Evolutionary conservation across 2,888 invertebrate species (phyloP).

Genomic region (Acrobasis repandana): DNA sequence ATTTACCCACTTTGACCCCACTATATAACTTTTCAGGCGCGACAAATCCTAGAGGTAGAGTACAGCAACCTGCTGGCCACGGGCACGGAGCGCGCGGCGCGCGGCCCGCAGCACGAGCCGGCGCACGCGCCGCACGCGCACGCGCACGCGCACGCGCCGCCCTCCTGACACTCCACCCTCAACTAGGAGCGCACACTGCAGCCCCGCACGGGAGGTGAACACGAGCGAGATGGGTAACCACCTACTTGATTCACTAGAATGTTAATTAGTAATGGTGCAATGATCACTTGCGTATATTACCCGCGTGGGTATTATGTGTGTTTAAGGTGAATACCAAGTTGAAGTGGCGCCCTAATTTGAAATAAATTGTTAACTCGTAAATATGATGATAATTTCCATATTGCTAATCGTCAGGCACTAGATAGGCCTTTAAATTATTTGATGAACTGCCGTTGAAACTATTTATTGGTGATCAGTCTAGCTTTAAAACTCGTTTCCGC

Average conservation of each 20-base stretch:
- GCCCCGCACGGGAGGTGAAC: background rate
- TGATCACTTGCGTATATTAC: background rate
- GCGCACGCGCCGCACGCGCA: constrained; percentile 50
- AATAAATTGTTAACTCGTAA: too few relatives aligned
- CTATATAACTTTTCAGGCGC: constrained; percentile 85
- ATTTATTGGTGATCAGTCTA: too few relatives aligned
- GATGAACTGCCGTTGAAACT: too few relatives aligned
- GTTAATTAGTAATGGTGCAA: background rate
- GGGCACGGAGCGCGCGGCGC: constrained; percentile 91
- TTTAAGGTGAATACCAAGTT: too few relatives aligned
- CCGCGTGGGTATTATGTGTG: too few relatives aligned
- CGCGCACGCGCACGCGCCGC: constrained; percentile 54
- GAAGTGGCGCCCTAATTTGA: too few relatives aligned
- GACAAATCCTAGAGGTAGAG: constrained; percentile 95
- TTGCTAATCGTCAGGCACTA: too few relatives aligned
- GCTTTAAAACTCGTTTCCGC: too few relatives aligned
- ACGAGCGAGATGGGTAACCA: background rate
- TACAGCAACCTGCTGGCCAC: constrained; percentile 92
- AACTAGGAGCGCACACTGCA: constrained; percentile 35
- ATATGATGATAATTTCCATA: too few relatives aligned
- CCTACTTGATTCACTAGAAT: background rate
- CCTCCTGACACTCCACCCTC: constrained; percentile 70
- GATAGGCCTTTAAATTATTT: too few relatives aligned
- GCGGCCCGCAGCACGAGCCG: constrained; percentile 57
- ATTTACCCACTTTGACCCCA: too few relatives aligned